A percentile compares a stretch with the other conserved stretches of the same genome.
Evolutionary conservation across 2,797 vertebrate species (phyloP).

Genomic region (Rallus crepitans): DNA sequence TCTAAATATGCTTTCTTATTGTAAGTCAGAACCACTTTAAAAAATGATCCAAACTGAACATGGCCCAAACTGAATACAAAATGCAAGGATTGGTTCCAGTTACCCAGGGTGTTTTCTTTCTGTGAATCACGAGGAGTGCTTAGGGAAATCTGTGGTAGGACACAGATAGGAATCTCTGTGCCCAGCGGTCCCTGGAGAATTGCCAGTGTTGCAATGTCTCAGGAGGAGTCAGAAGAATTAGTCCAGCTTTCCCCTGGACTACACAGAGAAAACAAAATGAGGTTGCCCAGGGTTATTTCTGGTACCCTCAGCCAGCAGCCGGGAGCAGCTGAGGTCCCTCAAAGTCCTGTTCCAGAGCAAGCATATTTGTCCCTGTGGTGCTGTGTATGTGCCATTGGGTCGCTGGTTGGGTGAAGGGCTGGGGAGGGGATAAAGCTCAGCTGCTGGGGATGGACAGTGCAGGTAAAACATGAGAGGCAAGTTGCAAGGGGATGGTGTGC

Average conservation of each 20-base stretch:
- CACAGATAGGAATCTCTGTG: not conserved
- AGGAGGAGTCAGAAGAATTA: not conserved
- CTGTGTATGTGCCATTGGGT: fast-evolving
- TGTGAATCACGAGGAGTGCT: not conserved
- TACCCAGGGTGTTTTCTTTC: not conserved
- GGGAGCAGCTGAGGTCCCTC: not conserved
- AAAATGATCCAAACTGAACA: not conserved
- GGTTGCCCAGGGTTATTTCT: not conserved
- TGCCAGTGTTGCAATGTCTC: not conserved
- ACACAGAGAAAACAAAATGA: not conserved
- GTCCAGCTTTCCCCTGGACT: not conserved
- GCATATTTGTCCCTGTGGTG: not conserved
- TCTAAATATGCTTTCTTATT: not conserved
- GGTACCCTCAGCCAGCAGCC: not conserved
- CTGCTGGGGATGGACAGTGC: not conserved
- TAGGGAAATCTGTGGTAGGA: not conserved
- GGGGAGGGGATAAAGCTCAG: not conserved
- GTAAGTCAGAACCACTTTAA: not conserved
- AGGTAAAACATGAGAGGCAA: not conserved
- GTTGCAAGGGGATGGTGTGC: not conserved
- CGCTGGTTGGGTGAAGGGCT: fast-evolving
- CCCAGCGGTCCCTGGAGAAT: not conserved
- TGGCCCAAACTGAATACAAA: not conserved
- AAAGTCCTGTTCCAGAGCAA: not conserved
- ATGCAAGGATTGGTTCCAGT: not conserved